Percentiles rank a stretch among this genome's conserved stretches.
These are phyloP conservation scores for Lasioglossum albipes DNA, from an alignment of 1,140 invertebrate genomes.

Conservation along the genomic window DNA sequence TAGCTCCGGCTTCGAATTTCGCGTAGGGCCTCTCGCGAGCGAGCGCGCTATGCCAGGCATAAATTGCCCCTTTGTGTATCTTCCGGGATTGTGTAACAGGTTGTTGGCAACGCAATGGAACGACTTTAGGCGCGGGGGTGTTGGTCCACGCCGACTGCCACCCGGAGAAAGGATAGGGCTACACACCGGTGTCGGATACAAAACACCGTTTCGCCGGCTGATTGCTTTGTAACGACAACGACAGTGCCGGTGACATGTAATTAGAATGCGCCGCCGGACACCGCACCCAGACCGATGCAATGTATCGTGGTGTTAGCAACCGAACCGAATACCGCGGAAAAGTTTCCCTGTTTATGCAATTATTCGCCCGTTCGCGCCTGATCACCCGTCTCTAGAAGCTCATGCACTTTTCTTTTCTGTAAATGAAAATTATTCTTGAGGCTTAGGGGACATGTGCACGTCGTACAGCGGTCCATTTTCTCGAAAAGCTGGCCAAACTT, in stretches of 20 bases:
- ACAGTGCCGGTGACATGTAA: conserved; percentile 21
- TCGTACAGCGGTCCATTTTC: too few relatives aligned
- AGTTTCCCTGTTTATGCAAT: too few relatives aligned
- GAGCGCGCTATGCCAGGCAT: conserved; percentile 30
- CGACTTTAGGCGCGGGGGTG: conserved; percentile 13
- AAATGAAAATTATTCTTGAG: too few relatives aligned
- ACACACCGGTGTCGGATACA: conserved; percentile 1
- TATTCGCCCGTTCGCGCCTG: too few relatives aligned
- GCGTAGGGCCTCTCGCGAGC: background rate
- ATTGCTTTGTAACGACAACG: conserved; percentile 38
- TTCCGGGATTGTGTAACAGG: conserved; percentile 55
- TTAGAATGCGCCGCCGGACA: conserved; percentile 16
- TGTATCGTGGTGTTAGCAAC: background rate
- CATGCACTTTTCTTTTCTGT: too few relatives aligned
- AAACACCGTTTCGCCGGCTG: conserved; percentile 29
- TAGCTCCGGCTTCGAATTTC: conserved; percentile 36
- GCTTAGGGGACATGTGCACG: too few relatives aligned
- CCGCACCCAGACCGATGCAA: background rate
- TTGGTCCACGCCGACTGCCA: background rate
- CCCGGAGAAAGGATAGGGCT: background rate
- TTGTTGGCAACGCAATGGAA: conserved; percentile 49
- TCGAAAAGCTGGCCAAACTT: too few relatives aligned
- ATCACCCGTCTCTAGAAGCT: too few relatives aligned
- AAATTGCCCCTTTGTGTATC: conserved; percentile 54
- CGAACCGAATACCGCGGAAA: background rate